phyloP scores from a whole-genome alignment of 2,797 vertebrate species.

The Aselliscus stoliczkanus region DNA sequence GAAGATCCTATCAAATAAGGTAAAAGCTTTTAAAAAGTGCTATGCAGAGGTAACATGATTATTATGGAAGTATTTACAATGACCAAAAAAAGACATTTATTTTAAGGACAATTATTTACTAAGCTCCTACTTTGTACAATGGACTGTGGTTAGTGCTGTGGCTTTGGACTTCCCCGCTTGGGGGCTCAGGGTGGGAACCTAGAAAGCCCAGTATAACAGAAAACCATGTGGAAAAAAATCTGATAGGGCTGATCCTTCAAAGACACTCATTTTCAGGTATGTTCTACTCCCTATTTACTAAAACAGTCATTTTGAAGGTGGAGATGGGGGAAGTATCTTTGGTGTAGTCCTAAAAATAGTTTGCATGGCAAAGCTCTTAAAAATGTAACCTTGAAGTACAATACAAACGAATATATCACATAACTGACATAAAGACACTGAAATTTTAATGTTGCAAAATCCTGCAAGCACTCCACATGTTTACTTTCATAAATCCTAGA shows the following conservation, averaged over 20 bases:
- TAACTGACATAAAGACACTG: slow-evolving; percentile 51
- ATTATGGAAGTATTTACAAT: background rate
- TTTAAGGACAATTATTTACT: background rate
- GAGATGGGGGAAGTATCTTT: background rate
- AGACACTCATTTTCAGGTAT: background rate
- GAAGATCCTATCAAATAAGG: background rate
- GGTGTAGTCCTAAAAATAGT: background rate
- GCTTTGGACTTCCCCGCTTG: background rate
- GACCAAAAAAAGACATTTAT: background rate
- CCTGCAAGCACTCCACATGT: slow-evolving; percentile 40
- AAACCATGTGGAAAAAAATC: background rate
- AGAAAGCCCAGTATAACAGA: background rate
- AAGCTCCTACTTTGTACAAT: background rate
- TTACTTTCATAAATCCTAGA: slow-evolving; percentile 75
- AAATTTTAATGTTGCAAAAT: slow-evolving; percentile 56
- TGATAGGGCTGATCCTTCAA: background rate
- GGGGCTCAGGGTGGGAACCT: background rate
- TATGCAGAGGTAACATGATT: background rate
- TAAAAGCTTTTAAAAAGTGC: background rate
- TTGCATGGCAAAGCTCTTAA: slow-evolving; percentile 5
- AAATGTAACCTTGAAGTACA: slow-evolving; percentile 33
- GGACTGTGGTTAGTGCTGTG: background rate
- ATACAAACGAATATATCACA: slow-evolving; percentile 34
- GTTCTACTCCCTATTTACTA: background rate
- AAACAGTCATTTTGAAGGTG: background rate